Conservation (phyloP, 2,888 invertebrate species). For the Limnephilus rhombicus region DNA sequence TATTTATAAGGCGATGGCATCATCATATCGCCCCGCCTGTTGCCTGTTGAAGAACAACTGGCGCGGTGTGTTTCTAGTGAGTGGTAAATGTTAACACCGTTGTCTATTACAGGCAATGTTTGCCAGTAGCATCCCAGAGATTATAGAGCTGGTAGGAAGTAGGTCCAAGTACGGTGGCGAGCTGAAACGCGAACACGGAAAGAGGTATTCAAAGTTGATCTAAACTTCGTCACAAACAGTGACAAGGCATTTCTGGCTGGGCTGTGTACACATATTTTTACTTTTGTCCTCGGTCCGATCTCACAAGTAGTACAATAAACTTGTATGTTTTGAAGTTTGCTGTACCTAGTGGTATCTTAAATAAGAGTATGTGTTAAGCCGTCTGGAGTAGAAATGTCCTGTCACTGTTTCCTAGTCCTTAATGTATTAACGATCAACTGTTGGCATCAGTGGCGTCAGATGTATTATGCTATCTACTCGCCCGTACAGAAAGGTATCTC, state of each 20-base stretch:
- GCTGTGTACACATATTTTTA: constrained; percentile 17
- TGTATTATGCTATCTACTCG: constrained; percentile 80
- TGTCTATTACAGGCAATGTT: constrained; percentile 98
- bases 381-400: background rate
- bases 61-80: constrained; percentile 1
- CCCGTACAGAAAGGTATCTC: constrained; percentile 71
- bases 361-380: constrained; percentile 8
- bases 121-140: constrained; percentile 99
- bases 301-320: background rate
- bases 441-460: constrained; percentile 77
- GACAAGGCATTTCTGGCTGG: constrained; percentile 17
- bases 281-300: background rate
- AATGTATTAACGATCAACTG: constrained; percentile 56
- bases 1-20: constrained; percentile 10
- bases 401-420: constrained; percentile 27
- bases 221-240: constrained; percentile 23
- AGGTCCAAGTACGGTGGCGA: constrained; percentile 99
- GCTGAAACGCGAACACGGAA: constrained; percentile 99
- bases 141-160: constrained; percentile 99
- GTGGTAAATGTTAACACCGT: constrained; percentile 72
- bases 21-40: background rate
- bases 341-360: constrained; percentile 12
- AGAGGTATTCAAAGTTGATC: constrained; percentile 88
- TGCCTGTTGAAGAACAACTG: background rate
- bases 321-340: background rate